Conservation (phyloP, 2,113 vertebrate genomes). For the Gobio gobio region DNA sequence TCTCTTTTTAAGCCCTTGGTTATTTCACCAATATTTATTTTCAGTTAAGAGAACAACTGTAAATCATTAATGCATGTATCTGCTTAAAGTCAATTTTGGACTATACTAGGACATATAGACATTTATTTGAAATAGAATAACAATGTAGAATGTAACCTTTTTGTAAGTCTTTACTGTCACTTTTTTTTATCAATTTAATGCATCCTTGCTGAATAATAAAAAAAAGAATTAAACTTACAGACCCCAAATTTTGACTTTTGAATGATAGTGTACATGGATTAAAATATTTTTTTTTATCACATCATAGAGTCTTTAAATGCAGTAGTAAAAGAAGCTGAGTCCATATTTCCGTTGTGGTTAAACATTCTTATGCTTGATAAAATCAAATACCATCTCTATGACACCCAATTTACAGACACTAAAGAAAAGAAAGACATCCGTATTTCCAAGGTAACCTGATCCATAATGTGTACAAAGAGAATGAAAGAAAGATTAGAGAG, state of each 20-base stretch:
- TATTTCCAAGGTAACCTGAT: not conserved
- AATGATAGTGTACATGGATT: not conserved
- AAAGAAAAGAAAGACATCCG: not conserved
- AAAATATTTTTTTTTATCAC: not conserved
- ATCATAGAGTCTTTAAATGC: not conserved
- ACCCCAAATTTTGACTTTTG: not conserved
- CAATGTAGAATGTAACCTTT: too few relatives aligned
- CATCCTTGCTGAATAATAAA: not conserved
- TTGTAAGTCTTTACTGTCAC: not conserved
- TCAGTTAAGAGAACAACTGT: not conserved
- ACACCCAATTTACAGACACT: not conserved
- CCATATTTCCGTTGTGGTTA: too few relatives aligned
- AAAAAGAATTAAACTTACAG: not conserved
- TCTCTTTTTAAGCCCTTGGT: not conserved
- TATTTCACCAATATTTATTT: not conserved
- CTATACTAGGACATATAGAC: not conserved
- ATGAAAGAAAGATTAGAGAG: slow-evolving; percentile 4
- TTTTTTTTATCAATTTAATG: not conserved
- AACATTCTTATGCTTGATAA: too few relatives aligned
- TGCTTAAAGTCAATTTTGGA: not conserved
- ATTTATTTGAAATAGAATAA: too few relatives aligned
- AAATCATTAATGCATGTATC: not conserved
- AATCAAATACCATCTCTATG: not conserved
- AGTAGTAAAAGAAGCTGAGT: too few relatives aligned
- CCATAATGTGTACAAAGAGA: not conserved